phyloP scores from a whole-genome alignment of 2,888 invertebrate genomes.

The Venustoraphidia nigricollis region DNA sequence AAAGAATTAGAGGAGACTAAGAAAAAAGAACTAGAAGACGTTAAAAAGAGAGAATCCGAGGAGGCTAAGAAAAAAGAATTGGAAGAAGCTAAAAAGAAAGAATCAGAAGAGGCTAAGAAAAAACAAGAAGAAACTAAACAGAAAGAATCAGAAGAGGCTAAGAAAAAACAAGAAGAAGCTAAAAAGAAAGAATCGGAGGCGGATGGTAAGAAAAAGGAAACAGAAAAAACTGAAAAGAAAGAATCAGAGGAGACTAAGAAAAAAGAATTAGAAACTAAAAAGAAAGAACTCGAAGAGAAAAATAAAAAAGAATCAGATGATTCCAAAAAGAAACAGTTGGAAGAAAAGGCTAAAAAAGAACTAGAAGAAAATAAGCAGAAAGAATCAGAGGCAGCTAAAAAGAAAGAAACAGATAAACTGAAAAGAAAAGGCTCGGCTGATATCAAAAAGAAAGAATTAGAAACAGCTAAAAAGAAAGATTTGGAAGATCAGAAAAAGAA shows the following conservation, averaged over 20 bases:
- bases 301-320: not conserved
- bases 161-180: slow-evolving; percentile 2
- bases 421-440: not conserved
- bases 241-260: not conserved
- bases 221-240: not conserved
- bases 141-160: slow-evolving; percentile 7
- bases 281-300: slow-evolving; percentile 6
- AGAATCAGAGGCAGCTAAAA: slow-evolving; percentile 8
- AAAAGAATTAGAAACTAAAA: not conserved
- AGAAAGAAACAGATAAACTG: slow-evolving; percentile 4
- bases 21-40: slow-evolving; percentile 8
- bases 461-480: slow-evolving; percentile 6
- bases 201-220: slow-evolving; percentile 5
- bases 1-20: not conserved
- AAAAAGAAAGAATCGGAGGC: not conserved
- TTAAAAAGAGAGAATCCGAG: not conserved
- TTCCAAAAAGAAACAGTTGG: slow-evolving; percentile 5
- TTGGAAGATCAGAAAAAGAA: slow-evolving; percentile 18
- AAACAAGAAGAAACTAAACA: slow-evolving; percentile 10
- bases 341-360: slow-evolving; percentile 5
- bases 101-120: slow-evolving; percentile 11
- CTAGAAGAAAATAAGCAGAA: slow-evolving; percentile 4
- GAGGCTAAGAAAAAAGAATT: not conserved
- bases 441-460: slow-evolving; percentile 7
- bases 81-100: slow-evolving; percentile 11